Conservation (phyloP, 1,140 invertebrate species). For the Octopus sinensis region DNA sequence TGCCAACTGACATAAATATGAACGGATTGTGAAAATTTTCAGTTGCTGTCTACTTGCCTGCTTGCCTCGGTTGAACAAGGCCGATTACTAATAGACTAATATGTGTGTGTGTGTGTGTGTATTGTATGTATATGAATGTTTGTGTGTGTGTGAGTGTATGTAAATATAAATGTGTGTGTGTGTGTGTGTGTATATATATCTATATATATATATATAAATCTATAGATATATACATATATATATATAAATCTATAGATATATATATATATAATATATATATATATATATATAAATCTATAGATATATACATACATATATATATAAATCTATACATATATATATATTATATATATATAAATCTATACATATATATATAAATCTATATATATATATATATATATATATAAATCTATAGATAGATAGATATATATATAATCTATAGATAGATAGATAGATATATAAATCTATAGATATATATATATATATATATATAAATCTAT, state of each 20-base stretch:
- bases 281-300: neutral
- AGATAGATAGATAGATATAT: neutral
- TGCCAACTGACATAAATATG: conserved; percentile 45
- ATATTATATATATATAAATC: neutral
- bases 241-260: neutral
- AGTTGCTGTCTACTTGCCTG: neutral
- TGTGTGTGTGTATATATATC: neutral
- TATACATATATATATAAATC: neutral
- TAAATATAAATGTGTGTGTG: neutral
- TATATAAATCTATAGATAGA: neutral
- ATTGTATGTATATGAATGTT: neutral
- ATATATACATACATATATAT: neutral
- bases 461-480: neutral
- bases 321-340: neutral
- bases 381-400: conserved; percentile 2
- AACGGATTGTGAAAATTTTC: conserved; percentile 33
- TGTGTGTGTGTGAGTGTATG: neutral
- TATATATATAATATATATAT: neutral
- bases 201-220: neutral
- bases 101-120: conserved; percentile 1
- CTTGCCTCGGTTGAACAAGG: too few relatives aligned
- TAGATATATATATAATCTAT: neutral
- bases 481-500: neutral
- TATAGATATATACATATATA: conserved; percentile 5
- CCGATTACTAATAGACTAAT: neutral